Evolutionary conservation across 2,113 vertebrate species (phyloP).

Genomic region (Sorex araneus): DNA sequence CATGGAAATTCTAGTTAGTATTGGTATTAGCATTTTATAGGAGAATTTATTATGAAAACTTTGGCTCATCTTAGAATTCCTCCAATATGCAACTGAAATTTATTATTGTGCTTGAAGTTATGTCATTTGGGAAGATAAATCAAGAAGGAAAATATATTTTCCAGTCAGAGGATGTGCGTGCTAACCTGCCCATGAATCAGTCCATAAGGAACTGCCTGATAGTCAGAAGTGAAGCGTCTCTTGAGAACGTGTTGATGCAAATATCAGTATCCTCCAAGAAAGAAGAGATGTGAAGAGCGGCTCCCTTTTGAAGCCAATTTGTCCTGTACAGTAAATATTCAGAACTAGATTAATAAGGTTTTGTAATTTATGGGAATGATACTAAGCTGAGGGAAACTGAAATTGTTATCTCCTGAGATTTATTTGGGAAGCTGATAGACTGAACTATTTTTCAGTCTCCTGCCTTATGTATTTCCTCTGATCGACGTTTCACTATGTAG

Average conservation of each 20-base stretch:
- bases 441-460: background rate
- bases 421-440: background rate
- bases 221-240: background rate
- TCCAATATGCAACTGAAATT: background rate
- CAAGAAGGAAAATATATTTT: background rate
- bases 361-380: conserved; percentile 24
- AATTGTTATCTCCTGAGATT: background rate
- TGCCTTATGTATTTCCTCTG: background rate
- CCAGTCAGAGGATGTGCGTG: background rate
- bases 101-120: background rate
- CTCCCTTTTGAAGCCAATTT: background rate
- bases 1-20: background rate
- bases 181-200: background rate
- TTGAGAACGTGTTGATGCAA: background rate
- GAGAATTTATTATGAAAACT: background rate
- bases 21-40: background rate
- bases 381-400: background rate
- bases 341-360: conserved; percentile 3
- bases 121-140: background rate
- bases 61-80: background rate
- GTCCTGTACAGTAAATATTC: background rate
- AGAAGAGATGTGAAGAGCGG: background rate
- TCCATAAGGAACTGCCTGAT: background rate
- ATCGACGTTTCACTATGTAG: background rate
- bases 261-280: background rate